These are phyloP conservation scores for Saccopteryx bilineata DNA, from an alignment of 2,113 vertebrate genomes.

Conservation along the genomic window DNA sequence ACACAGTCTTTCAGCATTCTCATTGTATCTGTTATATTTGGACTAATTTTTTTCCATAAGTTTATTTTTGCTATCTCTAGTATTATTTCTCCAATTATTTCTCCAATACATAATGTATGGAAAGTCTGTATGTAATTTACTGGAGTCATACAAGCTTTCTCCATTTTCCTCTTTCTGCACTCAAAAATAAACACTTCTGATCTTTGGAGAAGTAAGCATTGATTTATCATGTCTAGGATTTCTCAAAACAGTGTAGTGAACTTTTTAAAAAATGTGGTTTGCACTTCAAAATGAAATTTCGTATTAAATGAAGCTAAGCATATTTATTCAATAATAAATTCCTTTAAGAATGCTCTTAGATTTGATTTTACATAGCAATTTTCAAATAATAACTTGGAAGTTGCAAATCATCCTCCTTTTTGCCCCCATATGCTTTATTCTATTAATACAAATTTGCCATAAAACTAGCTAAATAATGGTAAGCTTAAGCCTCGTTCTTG, in stretches of 20 bases:
- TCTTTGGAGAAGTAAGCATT: not conserved
- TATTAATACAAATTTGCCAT: not conserved
- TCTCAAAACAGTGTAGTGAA: conserved; percentile 46
- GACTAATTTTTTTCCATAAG: not conserved
- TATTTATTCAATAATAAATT: conserved; percentile 11
- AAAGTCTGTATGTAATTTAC: conserved; percentile 30
- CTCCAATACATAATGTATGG: not conserved
- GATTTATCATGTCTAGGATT: conserved; percentile 17
- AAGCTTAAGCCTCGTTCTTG: conserved; percentile 45
- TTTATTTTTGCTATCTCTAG: conserved; percentile 54
- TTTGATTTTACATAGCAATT: not conserved
- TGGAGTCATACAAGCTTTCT: not conserved
- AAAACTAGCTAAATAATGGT: not conserved
- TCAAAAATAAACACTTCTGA: conserved; percentile 46
- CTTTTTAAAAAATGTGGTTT: conserved; percentile 41
- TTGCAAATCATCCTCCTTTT: not conserved
- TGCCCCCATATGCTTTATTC: not conserved
- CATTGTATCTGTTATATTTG: not conserved
- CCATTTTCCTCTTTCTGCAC: not conserved
- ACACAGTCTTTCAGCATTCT: conserved; percentile 18
- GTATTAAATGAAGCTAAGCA: not conserved
- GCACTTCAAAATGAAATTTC: conserved; percentile 34
- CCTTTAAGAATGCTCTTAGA: not conserved
- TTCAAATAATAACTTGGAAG: conserved; percentile 49
- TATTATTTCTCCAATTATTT: conserved; percentile 35